Evolutionary conservation across 2,113 vertebrate genomes (phyloP).

Genomic region (Rhizomys pruinosus): DNA sequence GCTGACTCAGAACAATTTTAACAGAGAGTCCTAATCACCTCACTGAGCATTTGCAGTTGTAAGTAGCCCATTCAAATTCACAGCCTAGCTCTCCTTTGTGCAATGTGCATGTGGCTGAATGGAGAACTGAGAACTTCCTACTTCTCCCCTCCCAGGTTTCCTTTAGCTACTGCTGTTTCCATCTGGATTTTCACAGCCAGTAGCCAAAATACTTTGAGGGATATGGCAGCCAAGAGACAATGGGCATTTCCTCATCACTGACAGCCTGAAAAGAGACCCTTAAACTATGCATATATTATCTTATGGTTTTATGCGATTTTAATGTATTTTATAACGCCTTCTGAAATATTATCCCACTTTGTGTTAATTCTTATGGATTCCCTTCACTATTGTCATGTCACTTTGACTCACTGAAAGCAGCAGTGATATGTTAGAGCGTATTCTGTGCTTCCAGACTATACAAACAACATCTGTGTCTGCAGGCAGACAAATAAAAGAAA

Average conservation of each 20-base stretch:
- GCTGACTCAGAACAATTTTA: conserved; percentile 48
- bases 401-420: conserved; percentile 66
- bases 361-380: conserved; percentile 61
- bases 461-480: conserved; percentile 76
- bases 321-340: conserved; percentile 39
- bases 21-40: conserved; percentile 41
- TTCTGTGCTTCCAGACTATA: conserved; percentile 67
- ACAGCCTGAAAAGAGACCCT: conserved; percentile 31
- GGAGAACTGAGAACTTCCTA: conserved; percentile 55
- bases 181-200: conserved; percentile 67
- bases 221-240: conserved; percentile 54
- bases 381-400: conserved; percentile 12
- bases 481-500: conserved; percentile 73
- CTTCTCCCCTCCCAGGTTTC: conserved; percentile 60
- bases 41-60: conserved; percentile 26
- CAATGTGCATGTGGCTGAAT: conserved; percentile 24
- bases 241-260: conserved; percentile 46
- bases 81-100: conserved; percentile 49
- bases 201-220: conserved; percentile 42
- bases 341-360: conserved; percentile 59
- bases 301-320: conserved; percentile 30
- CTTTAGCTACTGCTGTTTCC: conserved; percentile 63
- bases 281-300: conserved; percentile 51
- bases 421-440: conserved; percentile 69
- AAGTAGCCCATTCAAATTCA: conserved; percentile 65